These are phyloP conservation scores for Tetheella fluctuosa DNA, from an alignment of 2,888 invertebrate species.

Conservation along the genomic window DNA sequence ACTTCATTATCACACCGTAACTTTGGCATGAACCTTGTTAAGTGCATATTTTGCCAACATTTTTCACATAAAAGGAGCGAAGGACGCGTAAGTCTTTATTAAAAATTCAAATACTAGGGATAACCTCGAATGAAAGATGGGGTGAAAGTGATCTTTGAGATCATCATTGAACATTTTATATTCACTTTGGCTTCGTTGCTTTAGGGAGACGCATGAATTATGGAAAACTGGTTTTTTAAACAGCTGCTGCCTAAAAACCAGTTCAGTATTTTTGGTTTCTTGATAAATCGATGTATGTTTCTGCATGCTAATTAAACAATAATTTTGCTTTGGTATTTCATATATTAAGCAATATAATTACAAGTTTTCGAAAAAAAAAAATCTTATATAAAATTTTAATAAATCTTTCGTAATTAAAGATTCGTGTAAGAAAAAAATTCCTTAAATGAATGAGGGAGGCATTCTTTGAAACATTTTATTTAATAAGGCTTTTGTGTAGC, in stretches of 20 bases:
- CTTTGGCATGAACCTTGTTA: slow-evolving; percentile 41
- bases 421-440: slow-evolving; percentile 61
- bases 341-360: neutral
- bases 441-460: slow-evolving; percentile 57
- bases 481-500: slow-evolving; percentile 72
- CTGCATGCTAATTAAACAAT: neutral
- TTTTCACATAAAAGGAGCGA: slow-evolving; percentile 43
- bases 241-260: slow-evolving; percentile 17
- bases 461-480: slow-evolving; percentile 74
- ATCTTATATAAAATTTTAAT: slow-evolving; percentile 20
- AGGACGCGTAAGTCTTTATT: slow-evolving; percentile 50
- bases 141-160: slow-evolving; percentile 57
- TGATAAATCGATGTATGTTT: neutral
- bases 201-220: slow-evolving; percentile 35
- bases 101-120: slow-evolving; percentile 59
- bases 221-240: slow-evolving; percentile 40
- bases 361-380: too few species aligned
- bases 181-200: slow-evolving; percentile 59
- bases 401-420: slow-evolving; percentile 55
- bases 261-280: neutral
- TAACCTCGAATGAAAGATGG: slow-evolving; percentile 42
- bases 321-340: neutral
- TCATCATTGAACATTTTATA: slow-evolving; percentile 71
- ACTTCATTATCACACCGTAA: slow-evolving; percentile 47
- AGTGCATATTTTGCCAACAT: slow-evolving; percentile 49